Conservation (phyloP, 2,888 invertebrate species). For the Lamellibrachia columna region DNA sequence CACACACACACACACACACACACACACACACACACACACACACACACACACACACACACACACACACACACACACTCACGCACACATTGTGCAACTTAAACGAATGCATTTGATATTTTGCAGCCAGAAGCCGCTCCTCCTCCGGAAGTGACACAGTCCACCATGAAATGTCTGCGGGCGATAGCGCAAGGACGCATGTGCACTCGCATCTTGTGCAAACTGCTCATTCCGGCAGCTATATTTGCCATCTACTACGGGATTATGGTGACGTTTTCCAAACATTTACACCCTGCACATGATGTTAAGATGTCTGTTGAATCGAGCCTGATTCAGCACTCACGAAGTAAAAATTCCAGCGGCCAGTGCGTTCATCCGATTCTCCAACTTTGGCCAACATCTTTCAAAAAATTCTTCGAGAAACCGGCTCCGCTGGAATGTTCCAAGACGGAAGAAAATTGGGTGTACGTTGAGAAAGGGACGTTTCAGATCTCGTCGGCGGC, state of each 20-base stretch:
- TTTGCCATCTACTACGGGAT: neutral
- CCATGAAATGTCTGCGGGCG: neutral
- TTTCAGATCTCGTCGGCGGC: constrained; percentile 70
- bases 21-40: neutral
- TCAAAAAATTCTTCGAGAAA: constrained; percentile 77
- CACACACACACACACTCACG: neutral
- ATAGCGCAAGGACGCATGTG: neutral
- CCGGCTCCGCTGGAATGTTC: constrained; percentile 75
- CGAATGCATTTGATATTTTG: neutral
- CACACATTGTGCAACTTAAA: neutral
- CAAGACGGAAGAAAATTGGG: constrained; percentile 75
- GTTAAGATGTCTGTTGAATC: too few species aligned
- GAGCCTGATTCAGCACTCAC: too few species aligned
- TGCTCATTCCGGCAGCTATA: neutral
- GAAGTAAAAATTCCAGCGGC: neutral
- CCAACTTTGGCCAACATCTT: constrained; percentile 76
- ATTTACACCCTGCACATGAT: neutral
- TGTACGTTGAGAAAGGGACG: constrained; percentile 75
- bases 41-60: neutral
- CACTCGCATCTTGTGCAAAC: neutral
- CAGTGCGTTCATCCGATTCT: constrained; percentile 75
- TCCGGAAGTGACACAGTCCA: constrained; percentile 6
- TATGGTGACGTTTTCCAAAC: neutral
- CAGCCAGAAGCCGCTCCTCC: neutral
- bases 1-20: neutral